Percentiles rank a stretch among this genome's conserved stretches.
Evolutionary conservation across 1,140 invertebrate species (phyloP).

Genomic region (Halictus rubicundus): DNA sequence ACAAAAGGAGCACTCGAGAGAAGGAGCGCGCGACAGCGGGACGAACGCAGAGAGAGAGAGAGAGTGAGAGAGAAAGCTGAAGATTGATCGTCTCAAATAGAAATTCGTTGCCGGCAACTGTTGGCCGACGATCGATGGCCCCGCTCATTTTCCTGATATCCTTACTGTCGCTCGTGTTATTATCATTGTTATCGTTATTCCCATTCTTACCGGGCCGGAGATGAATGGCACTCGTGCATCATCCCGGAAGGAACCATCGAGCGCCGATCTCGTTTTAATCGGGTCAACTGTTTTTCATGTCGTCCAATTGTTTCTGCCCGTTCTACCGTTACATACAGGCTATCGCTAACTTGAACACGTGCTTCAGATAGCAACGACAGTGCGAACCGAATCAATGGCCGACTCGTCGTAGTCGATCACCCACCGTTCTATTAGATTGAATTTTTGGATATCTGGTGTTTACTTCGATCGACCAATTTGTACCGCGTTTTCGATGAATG

Average conservation of each 20-base stretch:
- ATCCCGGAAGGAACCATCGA: neutral
- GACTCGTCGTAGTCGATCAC: neutral
- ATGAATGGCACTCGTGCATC: constrained; percentile 44
- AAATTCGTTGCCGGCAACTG: constrained; percentile 29
- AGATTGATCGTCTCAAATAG: constrained; percentile 20
- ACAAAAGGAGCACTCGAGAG: constrained; percentile 47
- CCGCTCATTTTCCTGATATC: constrained; percentile 38
- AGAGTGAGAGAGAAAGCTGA: neutral
- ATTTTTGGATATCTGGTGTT: no score
- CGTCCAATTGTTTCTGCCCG: constrained; percentile 8
- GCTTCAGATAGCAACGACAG: neutral
- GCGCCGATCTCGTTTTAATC: constrained; percentile 36
- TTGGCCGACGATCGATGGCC: constrained; percentile 31
- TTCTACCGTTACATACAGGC: neutral
- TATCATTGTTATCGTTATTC: constrained; percentile 50
- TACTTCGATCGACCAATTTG: no score
- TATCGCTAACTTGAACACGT: neutral
- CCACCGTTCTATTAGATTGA: no score
- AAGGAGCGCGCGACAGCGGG: neutral
- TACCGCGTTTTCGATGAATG: no score
- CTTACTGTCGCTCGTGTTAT: constrained; percentile 34
- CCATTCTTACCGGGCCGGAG: constrained; percentile 23
- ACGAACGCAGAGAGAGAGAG: neutral
- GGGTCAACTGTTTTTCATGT: constrained; percentile 31
- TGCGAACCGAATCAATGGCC: neutral